These are phyloP conservation scores for Pantherophis alleghaniensis DNA, from an alignment of 2,797 vertebrate species.

Conservation along the genomic window DNA sequence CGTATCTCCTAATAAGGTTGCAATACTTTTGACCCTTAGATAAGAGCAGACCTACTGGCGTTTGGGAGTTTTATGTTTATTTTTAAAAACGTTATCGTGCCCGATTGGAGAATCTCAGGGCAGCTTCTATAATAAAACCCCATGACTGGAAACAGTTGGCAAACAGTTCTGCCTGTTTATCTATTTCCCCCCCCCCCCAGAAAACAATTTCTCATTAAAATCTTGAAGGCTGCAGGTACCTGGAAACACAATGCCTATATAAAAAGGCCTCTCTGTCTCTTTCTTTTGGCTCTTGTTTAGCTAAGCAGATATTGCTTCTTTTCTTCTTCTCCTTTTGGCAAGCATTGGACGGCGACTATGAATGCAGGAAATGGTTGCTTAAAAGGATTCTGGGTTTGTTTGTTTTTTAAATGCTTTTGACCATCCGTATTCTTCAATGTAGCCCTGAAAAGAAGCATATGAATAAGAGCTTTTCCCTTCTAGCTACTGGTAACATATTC, in stretches of 20 bases:
- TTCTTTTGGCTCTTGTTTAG: background rate
- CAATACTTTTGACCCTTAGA: background rate
- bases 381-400: background rate
- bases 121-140: background rate
- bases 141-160: background rate
- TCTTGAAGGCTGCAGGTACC: background rate
- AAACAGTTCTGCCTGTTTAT: background rate
- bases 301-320: background rate
- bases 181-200: background rate
- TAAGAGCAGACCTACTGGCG: background rate
- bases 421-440: background rate
- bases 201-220: background rate
- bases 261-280: background rate
- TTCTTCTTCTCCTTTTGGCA: background rate
- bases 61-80: background rate
- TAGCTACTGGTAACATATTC: background rate
- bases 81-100: background rate
- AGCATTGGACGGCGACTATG: background rate
- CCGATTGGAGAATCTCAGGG: background rate
- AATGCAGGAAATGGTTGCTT: background rate
- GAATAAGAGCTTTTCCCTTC: background rate
- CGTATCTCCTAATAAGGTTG: background rate
- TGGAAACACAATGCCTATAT: background rate
- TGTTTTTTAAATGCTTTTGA: background rate
- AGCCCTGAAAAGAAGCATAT: conserved; percentile 30